A percentile compares a stretch with the other conserved stretches of the same genome.
phyloP scores from a whole-genome alignment of 1,140 invertebrate species.

The Calephelis nemesis region DNA sequence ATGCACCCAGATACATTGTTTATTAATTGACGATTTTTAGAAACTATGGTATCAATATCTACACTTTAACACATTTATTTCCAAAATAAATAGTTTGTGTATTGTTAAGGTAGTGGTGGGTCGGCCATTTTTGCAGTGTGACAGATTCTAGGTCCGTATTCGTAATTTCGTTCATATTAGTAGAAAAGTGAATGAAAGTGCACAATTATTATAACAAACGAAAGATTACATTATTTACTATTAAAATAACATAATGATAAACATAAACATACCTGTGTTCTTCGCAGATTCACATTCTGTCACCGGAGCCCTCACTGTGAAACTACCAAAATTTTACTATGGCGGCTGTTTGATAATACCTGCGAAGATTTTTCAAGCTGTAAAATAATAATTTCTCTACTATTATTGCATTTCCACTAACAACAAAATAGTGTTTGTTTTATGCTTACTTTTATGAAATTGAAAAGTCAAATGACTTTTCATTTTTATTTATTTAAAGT shows the following conservation, averaged over 20 bases:
- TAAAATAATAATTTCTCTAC: conserved; percentile 40
- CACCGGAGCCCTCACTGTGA: conserved; percentile 72
- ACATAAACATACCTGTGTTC: conserved; percentile 69
- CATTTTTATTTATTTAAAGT: conserved; percentile 12
- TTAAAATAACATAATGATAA: conserved; percentile 61
- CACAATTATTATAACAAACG: conserved; percentile 68
- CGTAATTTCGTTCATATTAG: conserved; percentile 51
- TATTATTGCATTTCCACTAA: conserved; percentile 12
- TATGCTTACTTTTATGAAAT: not conserved
- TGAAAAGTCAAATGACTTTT: not conserved
- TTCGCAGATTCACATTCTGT: conserved; percentile 75
- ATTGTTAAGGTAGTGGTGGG: conserved; percentile 74
- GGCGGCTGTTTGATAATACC: conserved; percentile 70
- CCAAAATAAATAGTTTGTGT: conserved; percentile 53
- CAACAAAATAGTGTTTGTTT: conserved; percentile 2
- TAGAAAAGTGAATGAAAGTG: conserved; percentile 50
- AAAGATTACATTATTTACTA: conserved; percentile 46
- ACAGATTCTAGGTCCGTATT: conserved; percentile 75
- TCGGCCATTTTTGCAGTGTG: conserved; percentile 78
- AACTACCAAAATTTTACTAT: conserved; percentile 73
- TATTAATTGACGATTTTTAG: not conserved
- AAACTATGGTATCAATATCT: not conserved
- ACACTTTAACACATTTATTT: not conserved
- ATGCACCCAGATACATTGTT: not conserved
- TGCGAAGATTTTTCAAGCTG: conserved; percentile 39